Conservation (phyloP, 2,113 vertebrate genomes). For the Sorex fumeus region DNA sequence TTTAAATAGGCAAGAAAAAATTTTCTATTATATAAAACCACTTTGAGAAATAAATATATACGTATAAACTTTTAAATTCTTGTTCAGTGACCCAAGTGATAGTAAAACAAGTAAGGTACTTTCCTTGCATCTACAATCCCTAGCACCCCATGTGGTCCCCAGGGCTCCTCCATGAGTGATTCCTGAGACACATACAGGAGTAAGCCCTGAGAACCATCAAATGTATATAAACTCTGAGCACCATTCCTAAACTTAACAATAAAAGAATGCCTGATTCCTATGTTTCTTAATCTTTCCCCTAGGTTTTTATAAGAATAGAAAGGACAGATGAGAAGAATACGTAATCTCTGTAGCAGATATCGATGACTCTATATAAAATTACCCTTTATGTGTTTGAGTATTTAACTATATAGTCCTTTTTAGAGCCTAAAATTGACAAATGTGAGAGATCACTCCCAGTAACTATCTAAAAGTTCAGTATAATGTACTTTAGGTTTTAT, state of each 20-base stretch:
- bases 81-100: background rate
- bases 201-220: no score
- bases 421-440: conserved; percentile 54
- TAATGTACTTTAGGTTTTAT: background rate
- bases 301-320: conserved; percentile 35
- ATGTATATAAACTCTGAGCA: no score
- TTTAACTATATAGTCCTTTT: conserved; percentile 31
- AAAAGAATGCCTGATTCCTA: background rate
- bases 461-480: background rate
- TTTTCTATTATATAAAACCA: background rate
- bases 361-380: background rate
- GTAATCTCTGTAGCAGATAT: background rate
- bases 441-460: conserved; percentile 25
- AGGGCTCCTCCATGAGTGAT: no score
- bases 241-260: no score
- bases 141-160: no score
- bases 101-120: no score
- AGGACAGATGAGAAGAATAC: background rate
- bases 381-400: conserved; percentile 4
- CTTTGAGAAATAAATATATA: background rate
- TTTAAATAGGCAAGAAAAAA: background rate
- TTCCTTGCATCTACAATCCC: no score
- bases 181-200: no score
- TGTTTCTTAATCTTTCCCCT: background rate
- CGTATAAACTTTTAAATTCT: background rate